These are phyloP conservation scores for Rhynchomys soricoides DNA, from an alignment of 2,113 vertebrate species.

Conservation along the genomic window DNA sequence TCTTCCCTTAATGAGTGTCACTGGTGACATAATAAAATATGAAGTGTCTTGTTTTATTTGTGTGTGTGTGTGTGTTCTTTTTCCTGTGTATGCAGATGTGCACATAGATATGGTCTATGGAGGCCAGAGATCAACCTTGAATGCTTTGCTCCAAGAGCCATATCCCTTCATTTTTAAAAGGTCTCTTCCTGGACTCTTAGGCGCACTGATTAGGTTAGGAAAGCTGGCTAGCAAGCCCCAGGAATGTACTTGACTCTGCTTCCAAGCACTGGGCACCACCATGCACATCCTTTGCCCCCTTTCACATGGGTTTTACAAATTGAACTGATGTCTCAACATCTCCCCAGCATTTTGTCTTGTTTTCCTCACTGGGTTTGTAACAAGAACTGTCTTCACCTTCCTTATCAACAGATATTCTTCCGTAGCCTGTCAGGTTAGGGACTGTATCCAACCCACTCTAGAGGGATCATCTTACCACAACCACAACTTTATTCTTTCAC, in stretches of 20 bases:
- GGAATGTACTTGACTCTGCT: too few species aligned
- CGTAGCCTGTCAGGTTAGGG: neutral
- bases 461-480: neutral
- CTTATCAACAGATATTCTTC: neutral
- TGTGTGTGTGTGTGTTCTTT: neutral
- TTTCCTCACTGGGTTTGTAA: neutral
- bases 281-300: neutral
- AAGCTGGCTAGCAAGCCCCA: neutral
- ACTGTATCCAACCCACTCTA: neutral
- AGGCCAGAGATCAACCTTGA: neutral
- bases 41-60: neutral
- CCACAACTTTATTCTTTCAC: neutral
- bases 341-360: neutral
- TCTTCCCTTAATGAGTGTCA: neutral
- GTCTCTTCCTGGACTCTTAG: neutral
- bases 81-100: neutral
- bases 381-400: neutral
- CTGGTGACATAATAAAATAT: constrained; percentile 3
- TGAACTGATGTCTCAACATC: neutral
- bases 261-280: neutral
- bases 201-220: neutral
- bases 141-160: neutral
- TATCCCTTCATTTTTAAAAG: neutral
- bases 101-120: neutral
- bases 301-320: neutral